Percentiles rank a stretch among this genome's conserved stretches.
phyloP scores from a whole-genome alignment of 2,113 vertebrate species.

The Falcunculus frontatus region DNA sequence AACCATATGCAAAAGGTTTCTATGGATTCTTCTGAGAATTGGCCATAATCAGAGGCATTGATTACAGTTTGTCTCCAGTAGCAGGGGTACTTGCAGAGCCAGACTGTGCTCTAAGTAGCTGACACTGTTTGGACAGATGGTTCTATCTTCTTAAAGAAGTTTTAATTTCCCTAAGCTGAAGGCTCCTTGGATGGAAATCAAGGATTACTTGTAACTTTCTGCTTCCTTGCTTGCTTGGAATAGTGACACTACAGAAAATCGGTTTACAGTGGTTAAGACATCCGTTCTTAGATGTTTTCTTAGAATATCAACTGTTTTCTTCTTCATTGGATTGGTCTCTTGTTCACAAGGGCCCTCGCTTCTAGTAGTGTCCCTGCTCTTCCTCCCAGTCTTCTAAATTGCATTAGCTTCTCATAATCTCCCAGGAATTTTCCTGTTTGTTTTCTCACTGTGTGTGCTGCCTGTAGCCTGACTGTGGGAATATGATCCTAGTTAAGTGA shows the following conservation, averaged over 20 bases:
- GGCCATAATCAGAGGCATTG: neutral
- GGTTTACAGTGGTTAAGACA: neutral
- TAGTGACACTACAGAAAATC: constrained; percentile 20
- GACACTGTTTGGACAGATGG: constrained; percentile 38
- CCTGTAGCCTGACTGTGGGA: neutral
- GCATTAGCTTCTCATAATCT: neutral
- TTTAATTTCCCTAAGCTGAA: constrained; percentile 37
- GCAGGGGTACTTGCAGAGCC: neutral
- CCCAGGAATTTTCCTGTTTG: neutral
- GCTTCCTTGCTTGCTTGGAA: constrained; percentile 21
- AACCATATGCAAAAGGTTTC: neutral
- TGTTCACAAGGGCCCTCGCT: neutral
- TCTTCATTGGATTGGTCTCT: neutral
- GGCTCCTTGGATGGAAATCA: constrained; percentile 31
- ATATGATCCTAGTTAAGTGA: neutral
- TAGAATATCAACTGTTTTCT: neutral
- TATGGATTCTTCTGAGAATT: neutral
- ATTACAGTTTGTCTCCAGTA: neutral
- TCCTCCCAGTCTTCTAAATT: neutral
- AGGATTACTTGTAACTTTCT: constrained; percentile 36
- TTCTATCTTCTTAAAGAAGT: constrained; percentile 39
- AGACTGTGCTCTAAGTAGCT: neutral
- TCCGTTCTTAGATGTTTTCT: neutral
- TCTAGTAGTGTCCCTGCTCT: neutral
- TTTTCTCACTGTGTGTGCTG: neutral